Percentiles rank a stretch among this genome's conserved stretches.
These are phyloP conservation scores for Manis pentadactyla DNA, from an alignment of 2,797 vertebrate genomes.

Conservation along the genomic window DNA sequence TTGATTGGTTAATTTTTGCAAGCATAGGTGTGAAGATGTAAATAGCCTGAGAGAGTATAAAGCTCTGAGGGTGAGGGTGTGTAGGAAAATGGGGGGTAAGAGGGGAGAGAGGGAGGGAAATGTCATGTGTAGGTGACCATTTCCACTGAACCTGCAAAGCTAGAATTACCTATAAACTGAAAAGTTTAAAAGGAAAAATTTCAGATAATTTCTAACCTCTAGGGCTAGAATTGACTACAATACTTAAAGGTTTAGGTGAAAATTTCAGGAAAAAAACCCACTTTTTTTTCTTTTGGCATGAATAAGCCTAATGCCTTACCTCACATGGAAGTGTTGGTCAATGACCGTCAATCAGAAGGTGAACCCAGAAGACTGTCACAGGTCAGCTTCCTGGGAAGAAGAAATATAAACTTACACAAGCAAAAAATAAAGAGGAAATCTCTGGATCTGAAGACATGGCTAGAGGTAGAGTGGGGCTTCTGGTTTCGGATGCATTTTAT, in stretches of 20 bases:
- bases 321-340: not conserved
- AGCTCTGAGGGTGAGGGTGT: not conserved
- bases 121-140: no score
- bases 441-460: not conserved
- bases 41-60: not conserved
- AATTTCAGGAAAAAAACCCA: not conserved
- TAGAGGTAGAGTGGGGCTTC: not conserved
- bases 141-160: not conserved
- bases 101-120: not conserved
- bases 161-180: not conserved
- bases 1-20: not conserved
- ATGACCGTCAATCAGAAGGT: not conserved
- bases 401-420: not conserved
- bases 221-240: not conserved
- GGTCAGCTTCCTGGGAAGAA: not conserved
- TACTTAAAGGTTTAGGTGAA: not conserved
- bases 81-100: not conserved
- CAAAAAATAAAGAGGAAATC: not conserved
- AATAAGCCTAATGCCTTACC: not conserved
- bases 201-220: not conserved
- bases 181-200: not conserved
- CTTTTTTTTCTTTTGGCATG: not conserved
- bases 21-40: not conserved
- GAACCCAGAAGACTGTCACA: not conserved
- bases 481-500: not conserved